Percentiles rank a stretch among this genome's conserved stretches.
phyloP scores from a whole-genome alignment of 2,888 invertebrate genomes.

The Nudaria mundana region DNA sequence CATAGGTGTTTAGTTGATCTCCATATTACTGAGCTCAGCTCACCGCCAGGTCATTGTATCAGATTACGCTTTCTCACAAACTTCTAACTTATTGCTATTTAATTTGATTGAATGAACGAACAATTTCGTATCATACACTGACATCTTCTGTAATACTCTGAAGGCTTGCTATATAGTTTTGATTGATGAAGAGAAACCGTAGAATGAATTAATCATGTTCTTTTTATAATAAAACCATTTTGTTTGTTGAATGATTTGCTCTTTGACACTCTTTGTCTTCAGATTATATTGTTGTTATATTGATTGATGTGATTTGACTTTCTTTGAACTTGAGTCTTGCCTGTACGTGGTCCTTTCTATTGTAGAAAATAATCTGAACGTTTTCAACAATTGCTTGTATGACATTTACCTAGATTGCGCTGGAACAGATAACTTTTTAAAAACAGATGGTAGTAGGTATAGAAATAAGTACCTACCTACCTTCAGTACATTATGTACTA shows the following conservation, averaged over 20 bases:
- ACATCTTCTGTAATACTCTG: conserved; percentile 17
- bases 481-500: too few relatives aligned
- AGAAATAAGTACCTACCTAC: too few relatives aligned
- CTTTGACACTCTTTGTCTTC: not conserved
- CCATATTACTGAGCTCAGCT: not conserved
- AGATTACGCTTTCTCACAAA: conserved; percentile 17
- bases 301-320: not conserved
- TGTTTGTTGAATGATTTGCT: not conserved
- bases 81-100: conserved; percentile 26
- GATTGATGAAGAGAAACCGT: conserved; percentile 29
- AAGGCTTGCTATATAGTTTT: conserved; percentile 22
- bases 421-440: too few relatives aligned
- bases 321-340: not conserved
- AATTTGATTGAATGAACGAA: conserved; percentile 31
- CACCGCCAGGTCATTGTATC: conserved; percentile 16
- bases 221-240: conserved; percentile 2
- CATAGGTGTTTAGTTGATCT: not conserved
- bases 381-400: too few relatives aligned
- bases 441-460: too few relatives aligned
- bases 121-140: conserved; percentile 22
- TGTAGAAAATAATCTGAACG: too few relatives aligned
- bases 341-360: too few relatives aligned
- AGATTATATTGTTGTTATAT: not conserved
- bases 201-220: conserved; percentile 14
- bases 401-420: too few relatives aligned